These are phyloP conservation scores for Neelides sp. DNA, from an alignment of 1,140 invertebrate genomes.

Conservation along the genomic window DNA sequence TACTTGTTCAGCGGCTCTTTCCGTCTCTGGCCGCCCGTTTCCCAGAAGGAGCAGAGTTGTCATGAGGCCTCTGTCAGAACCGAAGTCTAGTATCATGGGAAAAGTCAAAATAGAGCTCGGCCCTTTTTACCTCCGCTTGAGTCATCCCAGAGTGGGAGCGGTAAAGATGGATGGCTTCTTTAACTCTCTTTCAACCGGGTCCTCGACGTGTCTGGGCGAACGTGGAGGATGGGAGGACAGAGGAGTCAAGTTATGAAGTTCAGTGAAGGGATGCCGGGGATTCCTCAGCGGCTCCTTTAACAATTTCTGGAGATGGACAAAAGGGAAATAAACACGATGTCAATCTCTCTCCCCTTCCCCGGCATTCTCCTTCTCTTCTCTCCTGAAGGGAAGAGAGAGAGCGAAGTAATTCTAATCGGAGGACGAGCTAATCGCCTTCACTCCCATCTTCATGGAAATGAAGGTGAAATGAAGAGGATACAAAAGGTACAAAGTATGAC, in stretches of 20 bases:
- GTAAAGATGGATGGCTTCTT: background rate
- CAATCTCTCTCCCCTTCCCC: slow-evolving; percentile 14
- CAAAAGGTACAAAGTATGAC: slow-evolving; percentile 23
- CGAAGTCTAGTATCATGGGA: slow-evolving; percentile 21
- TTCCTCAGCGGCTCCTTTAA: slow-evolving; percentile 20
- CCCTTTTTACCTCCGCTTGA: slow-evolving; percentile 11
- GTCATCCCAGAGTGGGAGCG: slow-evolving; percentile 8
- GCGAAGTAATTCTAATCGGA: background rate
- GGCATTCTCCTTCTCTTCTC: slow-evolving; percentile 8
- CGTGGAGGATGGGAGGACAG: background rate
- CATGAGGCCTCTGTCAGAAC: slow-evolving; percentile 14
- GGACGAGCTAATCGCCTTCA: background rate
- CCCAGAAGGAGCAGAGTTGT: background rate
- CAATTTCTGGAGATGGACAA: slow-evolving; percentile 19
- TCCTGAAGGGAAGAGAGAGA: background rate
- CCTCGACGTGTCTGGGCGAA: background rate
- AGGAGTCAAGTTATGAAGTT: background rate
- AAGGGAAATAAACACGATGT: slow-evolving; percentile 28
- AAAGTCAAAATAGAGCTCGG: slow-evolving; percentile 29
- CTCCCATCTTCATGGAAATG: slow-evolving; percentile 10
- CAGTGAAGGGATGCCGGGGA: slow-evolving; percentile 6
- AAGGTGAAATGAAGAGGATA: slow-evolving; percentile 12
- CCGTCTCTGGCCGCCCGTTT: too few species aligned
- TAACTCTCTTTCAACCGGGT: background rate
- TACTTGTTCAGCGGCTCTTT: too few species aligned